Base-by-base conservation (phyloP, 1,140 invertebrate species). In the Watersipora subatra region DNA sequence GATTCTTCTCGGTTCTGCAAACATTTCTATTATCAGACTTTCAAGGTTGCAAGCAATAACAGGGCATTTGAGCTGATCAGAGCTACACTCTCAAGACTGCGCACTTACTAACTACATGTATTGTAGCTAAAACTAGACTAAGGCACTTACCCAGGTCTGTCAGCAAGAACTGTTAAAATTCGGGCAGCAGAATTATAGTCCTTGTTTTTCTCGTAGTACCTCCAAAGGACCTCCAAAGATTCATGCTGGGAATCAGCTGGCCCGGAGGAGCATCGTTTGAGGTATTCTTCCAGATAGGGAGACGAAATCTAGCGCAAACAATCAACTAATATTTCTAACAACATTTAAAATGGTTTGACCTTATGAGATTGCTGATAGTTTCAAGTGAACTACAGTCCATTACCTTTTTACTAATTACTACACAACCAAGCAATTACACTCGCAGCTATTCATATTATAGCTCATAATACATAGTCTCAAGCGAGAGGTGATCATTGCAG, bases 181-280 rank as follows among this genome's bases (percentile, higher is more conserved):
- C 89, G 87, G 1, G 95, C 93, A n/a, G 94, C 94, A 12, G 90
- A 89, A 7, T 88, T 85, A 77, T 94, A 94, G 76, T 97, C 91
- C 28, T 88, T 88, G 73, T 87, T 90, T 73, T 88, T 89, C 76
- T 97, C 93, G 73, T 97, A 94, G 77, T 90, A 94, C 77, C 93
- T 93, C 94, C 94, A 97, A 19, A 97, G 80, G 64, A 98, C 82
- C 78, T 97, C 92, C 57, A 91, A 84, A 2, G 90, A 84, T 62
- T 84, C 83, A 19, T 78, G n/a, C 34, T 46, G 34, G 34, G n/a
- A 46, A 46, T 46, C 34, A 68, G 63, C 77, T 78, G 56, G 82
- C 80, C 63, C 79, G 75, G 27, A 71, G 28, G 72, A 71, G 28
- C 84, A 82, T 27, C 86, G 84, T 62, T 87, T 85, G 17, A 95